Evolutionary conservation across 2,113 vertebrate species (phyloP).

Genomic region (Rhinogobius similis): DNA sequence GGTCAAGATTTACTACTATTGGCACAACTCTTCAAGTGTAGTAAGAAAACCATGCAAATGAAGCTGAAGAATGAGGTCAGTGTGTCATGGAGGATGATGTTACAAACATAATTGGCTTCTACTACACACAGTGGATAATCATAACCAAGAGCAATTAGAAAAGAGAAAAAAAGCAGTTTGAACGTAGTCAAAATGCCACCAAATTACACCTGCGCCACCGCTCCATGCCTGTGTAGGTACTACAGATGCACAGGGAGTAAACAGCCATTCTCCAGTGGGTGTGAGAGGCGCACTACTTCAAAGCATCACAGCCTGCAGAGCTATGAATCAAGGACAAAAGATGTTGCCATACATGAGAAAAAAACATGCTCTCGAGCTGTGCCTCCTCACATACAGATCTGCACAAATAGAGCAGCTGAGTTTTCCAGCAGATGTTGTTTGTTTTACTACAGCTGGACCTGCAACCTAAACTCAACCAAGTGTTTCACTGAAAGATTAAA

Average conservation of each 20-base stretch:
- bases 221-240: constrained; percentile 61
- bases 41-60: constrained; percentile 12
- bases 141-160: background rate
- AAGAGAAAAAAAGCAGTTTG: background rate
- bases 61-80: constrained; percentile 9
- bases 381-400: constrained; percentile 9
- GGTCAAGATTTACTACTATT: constrained; percentile 2
- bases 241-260: constrained; percentile 55
- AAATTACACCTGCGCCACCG: constrained; percentile 43
- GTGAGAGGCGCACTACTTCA: constrained; percentile 41
- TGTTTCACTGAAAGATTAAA: constrained; percentile 43
- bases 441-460: constrained; percentile 51
- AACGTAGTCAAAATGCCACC: background rate
- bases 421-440: constrained; percentile 62
- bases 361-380: constrained; percentile 24
- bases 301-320: constrained; percentile 49
- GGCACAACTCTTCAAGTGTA: constrained; percentile 6
- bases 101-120: constrained; percentile 14
- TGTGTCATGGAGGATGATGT: constrained; percentile 9
- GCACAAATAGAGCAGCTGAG: constrained; percentile 4
- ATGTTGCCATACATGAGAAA: constrained; percentile 11
- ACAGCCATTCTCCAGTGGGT: constrained; percentile 38
- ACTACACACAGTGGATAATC: background rate
- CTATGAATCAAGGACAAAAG: constrained; percentile 54
- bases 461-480: constrained; percentile 31